Base-by-base conservation (phyloP, 2,888 invertebrate species). In the Noctua pronuba region DNA sequence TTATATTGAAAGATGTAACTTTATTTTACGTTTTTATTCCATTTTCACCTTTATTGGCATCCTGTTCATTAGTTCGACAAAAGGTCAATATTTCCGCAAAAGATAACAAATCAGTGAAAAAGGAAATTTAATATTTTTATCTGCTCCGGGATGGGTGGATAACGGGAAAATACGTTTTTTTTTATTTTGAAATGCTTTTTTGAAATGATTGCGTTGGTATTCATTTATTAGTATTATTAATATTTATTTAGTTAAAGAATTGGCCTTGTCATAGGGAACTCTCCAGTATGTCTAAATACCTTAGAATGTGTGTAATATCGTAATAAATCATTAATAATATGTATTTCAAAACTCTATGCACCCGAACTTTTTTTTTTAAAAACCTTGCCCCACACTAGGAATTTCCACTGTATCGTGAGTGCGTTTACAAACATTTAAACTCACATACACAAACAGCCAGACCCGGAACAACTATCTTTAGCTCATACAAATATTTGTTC, bases 91-190 rank as follows among this genome's bases (percentile, higher is more conserved):
- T 82, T 86, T 80, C 55, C 66, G 55, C 49, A 38, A 46, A 68
- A 83, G 78, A 87, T 83, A 75, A 77, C 64, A 74, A 83, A 80
- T 81, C 73, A 66, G 77, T 35, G 24, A 24, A 60, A 76, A 75
- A 76, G 75, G 81, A 85, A 85, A 83, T 87, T 80, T 49, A 72
- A 69, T 80, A 7, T 86, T 65, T 83, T 75, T 82, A 73, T 87
- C 84, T 77, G 16, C 46, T 58, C 21, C 21, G 38, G 55, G 18
- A 58, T 7, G 18, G 55, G 13, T 18, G 58, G 38, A 65, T 66
- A 55, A 52, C 70, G 55, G 58, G 70, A 73, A 73, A 55, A 16
- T 24, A 16, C 16, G 24, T 11, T 52, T 24, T 64, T 68, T 28
- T 75, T 46, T 6, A n/a, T 46, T 79, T 62, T 38, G 11, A 16